phyloP scores from a whole-genome alignment of 2,888 invertebrate genomes.

The Acrobasis suavella region DNA sequence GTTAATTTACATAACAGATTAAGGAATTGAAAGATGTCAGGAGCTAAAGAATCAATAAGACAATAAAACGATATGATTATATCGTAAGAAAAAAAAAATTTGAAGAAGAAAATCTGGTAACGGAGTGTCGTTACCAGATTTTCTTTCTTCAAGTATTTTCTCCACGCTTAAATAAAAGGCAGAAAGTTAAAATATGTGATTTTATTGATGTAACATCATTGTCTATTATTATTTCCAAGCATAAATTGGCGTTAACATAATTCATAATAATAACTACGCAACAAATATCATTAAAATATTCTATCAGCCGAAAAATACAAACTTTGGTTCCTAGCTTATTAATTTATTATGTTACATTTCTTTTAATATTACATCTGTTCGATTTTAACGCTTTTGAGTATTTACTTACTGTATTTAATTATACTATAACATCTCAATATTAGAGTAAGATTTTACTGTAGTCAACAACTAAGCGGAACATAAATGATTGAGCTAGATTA shows the following conservation, averaged over 20 bases:
- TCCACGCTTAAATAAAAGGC: slow-evolving; percentile 39
- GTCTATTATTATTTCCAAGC: slow-evolving; percentile 60
- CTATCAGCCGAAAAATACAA: slow-evolving; percentile 73
- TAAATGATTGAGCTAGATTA: too few relatives aligned
- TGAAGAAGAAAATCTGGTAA: too few relatives aligned
- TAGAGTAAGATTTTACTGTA: too few relatives aligned
- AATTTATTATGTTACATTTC: slow-evolving; percentile 50
- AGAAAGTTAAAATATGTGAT: slow-evolving; percentile 57
- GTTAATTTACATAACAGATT: too few relatives aligned
- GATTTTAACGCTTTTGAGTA: slow-evolving; percentile 49
- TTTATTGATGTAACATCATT: slow-evolving; percentile 71
- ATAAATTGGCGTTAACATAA: slow-evolving; percentile 64
- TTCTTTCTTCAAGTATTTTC: too few relatives aligned
- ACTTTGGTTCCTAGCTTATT: slow-evolving; percentile 80
- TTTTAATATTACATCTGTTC: slow-evolving; percentile 46
- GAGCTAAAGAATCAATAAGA: too few relatives aligned
- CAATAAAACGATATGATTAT: too few relatives aligned
- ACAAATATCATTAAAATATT: slow-evolving; percentile 51
- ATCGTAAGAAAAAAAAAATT: too few relatives aligned
- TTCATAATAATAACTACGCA: slow-evolving; percentile 62
- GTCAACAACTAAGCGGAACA: too few relatives aligned
- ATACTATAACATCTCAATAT: too few relatives aligned
- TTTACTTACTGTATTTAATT: slow-evolving; percentile 40
- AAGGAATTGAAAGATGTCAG: too few relatives aligned
- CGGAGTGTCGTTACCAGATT: too few relatives aligned